These are phyloP conservation scores for Leistus spinibarbis DNA, from an alignment of 2,888 invertebrate species.

Conservation along the genomic window DNA sequence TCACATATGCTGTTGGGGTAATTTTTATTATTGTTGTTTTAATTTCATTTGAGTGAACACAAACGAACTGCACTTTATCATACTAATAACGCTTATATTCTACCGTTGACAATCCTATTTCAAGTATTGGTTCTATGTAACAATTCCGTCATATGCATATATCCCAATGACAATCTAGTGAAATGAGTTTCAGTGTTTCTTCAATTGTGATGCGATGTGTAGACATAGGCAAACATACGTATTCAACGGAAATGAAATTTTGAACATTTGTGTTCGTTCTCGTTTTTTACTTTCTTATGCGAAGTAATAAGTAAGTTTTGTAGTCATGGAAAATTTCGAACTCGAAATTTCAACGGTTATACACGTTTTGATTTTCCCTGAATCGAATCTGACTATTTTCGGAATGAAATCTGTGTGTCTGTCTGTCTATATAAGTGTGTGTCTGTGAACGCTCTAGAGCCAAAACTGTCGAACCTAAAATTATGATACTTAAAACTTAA, in stretches of 20 bases:
- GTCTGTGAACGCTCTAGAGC: too few relatives aligned
- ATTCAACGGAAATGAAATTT: constrained; percentile 21
- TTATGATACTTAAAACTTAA: too few relatives aligned
- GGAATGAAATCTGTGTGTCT: too few relatives aligned
- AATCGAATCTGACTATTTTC: too few relatives aligned
- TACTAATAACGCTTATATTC: constrained; percentile 1
- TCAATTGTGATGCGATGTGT: constrained; percentile 23
- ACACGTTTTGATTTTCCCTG: too few relatives aligned
- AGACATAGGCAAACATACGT: constrained; percentile 17
- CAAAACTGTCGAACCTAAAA: too few relatives aligned
- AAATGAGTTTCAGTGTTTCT: constrained; percentile 18
- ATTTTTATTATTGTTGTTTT: background rate
- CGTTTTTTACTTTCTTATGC: background rate
- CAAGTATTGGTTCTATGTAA: background rate
- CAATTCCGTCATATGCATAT: background rate
- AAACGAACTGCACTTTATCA: background rate
- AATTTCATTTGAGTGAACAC: background rate
- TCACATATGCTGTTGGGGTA: background rate
- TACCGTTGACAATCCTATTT: constrained; percentile 6
- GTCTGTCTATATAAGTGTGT: too few relatives aligned
- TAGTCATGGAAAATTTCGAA: too few relatives aligned
- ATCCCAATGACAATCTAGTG: constrained; percentile 15
- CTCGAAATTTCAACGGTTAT: too few relatives aligned
- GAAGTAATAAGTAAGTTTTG: too few relatives aligned
- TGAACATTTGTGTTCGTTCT: constrained; percentile 21